Evolutionary conservation across 2,888 invertebrate species (phyloP).

Genomic region (Gymnosoma rotundatum): DNA sequence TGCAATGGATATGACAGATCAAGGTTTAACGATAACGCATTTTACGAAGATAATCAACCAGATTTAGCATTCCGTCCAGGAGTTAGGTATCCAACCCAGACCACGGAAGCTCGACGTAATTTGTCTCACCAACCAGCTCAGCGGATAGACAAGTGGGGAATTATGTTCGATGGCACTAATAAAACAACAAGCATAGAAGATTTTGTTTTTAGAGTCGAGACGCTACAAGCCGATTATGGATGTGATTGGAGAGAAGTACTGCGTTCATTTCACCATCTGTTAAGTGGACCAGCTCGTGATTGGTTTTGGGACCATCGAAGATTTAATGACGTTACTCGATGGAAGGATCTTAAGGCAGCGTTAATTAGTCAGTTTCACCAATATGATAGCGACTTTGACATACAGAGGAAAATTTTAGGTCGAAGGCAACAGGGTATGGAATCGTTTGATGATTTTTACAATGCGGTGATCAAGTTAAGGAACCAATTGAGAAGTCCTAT

Average conservation of each 20-base stretch:
- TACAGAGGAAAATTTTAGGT: not conserved
- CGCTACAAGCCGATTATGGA: not conserved
- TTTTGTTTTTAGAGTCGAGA: slow-evolving; percentile 11
- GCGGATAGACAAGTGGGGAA: slow-evolving; percentile 11
- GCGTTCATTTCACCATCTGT: not conserved
- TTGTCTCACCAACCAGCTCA: too few species aligned
- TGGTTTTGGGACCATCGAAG: slow-evolving; percentile 6
- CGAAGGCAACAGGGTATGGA: not conserved
- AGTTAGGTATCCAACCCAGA: too few species aligned
- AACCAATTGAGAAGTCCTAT: not conserved
- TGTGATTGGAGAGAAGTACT: not conserved
- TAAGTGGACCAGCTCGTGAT: not conserved
- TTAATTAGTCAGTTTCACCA: not conserved
- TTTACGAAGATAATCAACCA: too few species aligned
- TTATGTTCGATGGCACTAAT: not conserved
- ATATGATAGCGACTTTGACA: not conserved
- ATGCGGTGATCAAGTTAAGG: not conserved
- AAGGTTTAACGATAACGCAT: too few species aligned
- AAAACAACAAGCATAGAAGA: not conserved
- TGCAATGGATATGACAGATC: too few species aligned
- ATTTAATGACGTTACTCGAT: not conserved
- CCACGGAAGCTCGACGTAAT: too few species aligned
- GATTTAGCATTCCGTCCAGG: too few species aligned
- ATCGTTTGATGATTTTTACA: slow-evolving; percentile 3
- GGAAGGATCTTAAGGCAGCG: not conserved